These are phyloP conservation scores for Echeneis naucrates DNA, from an alignment of 2,797 vertebrate species.

Conservation along the genomic window DNA sequence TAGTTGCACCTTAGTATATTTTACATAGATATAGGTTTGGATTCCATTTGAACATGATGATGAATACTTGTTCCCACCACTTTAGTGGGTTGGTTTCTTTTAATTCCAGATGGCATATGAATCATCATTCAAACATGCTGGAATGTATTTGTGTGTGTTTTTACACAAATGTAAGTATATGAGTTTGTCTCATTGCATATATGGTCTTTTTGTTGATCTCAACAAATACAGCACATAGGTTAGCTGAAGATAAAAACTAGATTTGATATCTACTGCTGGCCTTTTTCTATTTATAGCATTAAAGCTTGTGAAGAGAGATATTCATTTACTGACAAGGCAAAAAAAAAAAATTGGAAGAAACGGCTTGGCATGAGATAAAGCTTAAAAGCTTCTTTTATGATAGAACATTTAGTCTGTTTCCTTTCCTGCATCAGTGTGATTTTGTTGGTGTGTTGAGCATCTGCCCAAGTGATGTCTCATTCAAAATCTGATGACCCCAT, in stretches of 20 bases:
- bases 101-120: constrained; percentile 16
- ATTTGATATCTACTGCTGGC: constrained; percentile 47
- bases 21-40: background rate
- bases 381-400: constrained; percentile 31
- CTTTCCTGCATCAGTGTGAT: constrained; percentile 52
- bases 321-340: constrained; percentile 15
- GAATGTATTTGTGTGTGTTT: background rate
- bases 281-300: constrained; percentile 67
- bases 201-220: constrained; percentile 26
- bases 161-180: background rate
- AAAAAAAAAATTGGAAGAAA: constrained; percentile 14
- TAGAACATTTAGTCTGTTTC: constrained; percentile 30
- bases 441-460: constrained; percentile 42
- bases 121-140: constrained; percentile 29
- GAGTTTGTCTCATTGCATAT: constrained; percentile 17
- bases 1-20: constrained; percentile 1
- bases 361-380: constrained; percentile 21
- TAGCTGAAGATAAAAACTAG: constrained; percentile 52
- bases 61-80: background rate
- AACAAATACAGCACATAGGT: constrained; percentile 22
- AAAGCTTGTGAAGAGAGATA: constrained; percentile 24
- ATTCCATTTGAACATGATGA: constrained; percentile 23
- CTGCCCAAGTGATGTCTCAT: constrained; percentile 65
- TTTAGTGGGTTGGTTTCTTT: constrained; percentile 29
- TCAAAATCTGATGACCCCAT: constrained; percentile 65